Evolutionary conservation across 2,113 vertebrate species (phyloP).

Genomic region (Dunckerocampus dactyliophorus): DNA sequence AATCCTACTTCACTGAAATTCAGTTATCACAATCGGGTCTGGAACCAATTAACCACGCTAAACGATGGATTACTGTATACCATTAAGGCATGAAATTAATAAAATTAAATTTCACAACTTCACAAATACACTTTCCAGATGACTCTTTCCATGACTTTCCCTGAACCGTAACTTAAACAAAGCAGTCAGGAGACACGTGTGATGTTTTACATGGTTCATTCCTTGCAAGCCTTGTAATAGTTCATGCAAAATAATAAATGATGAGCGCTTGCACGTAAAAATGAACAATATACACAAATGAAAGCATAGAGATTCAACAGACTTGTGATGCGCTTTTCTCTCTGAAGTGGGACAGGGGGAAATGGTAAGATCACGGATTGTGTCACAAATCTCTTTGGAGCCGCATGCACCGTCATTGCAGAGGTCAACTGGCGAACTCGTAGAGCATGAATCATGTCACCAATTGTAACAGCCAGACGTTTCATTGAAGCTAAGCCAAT

Average conservation of each 20-base stretch:
- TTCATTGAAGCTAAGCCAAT: neutral
- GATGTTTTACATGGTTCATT: slow-evolving; percentile 22
- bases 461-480: slow-evolving; percentile 9
- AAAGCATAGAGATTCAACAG: slow-evolving; percentile 31
- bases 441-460: slow-evolving; percentile 10
- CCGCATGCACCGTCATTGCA: slow-evolving; percentile 26
- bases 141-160: neutral
- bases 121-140: slow-evolving; percentile 24
- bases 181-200: slow-evolving; percentile 18
- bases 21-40: too few species aligned
- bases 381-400: slow-evolving; percentile 34
- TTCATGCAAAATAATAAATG: slow-evolving; percentile 33
- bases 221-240: slow-evolving; percentile 14
- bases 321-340: slow-evolving; percentile 19
- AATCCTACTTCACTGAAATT: too few species aligned
- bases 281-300: slow-evolving; percentile 44
- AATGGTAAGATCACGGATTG: slow-evolving; percentile 5
- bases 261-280: slow-evolving; percentile 24
- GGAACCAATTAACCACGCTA: too few species aligned
- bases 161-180: slow-evolving; percentile 27
- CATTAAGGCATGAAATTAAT: neutral
- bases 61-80: neutral
- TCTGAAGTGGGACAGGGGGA: neutral
- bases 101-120: slow-evolving; percentile 1
- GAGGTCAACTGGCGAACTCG: slow-evolving; percentile 26